Percentiles rank a stretch among this genome's conserved stretches.
Conservation (phyloP, 1,140 invertebrate genomes). For the Meteorus sp. region DNA sequence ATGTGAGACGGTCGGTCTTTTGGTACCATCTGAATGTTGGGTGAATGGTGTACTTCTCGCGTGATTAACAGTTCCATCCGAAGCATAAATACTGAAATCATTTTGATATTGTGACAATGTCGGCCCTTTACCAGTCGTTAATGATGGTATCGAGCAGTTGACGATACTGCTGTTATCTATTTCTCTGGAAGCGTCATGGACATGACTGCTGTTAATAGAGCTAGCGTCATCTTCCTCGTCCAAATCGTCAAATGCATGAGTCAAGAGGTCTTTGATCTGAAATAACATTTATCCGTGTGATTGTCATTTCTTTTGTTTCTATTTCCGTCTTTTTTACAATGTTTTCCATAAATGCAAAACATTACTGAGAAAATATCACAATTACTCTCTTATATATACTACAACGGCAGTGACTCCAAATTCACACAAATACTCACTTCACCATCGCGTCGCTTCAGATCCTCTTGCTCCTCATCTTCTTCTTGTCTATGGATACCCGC, state of each 20-base stretch:
- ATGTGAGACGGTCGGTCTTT: slow-evolving; percentile 29
- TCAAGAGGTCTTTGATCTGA: slow-evolving; percentile 45
- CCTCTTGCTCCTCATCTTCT: slow-evolving; percentile 53
- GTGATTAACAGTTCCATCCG: neutral
- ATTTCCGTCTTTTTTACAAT: too few species aligned
- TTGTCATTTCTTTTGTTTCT: too few species aligned
- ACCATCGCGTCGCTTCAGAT: slow-evolving; percentile 46
- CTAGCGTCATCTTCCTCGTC: slow-evolving; percentile 47
- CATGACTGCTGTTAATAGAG: slow-evolving; percentile 49
- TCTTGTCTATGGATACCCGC: slow-evolving; percentile 43
- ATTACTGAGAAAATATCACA: too few species aligned
- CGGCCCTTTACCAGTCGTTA: slow-evolving; percentile 24
- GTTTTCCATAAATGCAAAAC: too few species aligned
- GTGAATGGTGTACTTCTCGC: slow-evolving; percentile 26
- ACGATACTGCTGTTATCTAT: slow-evolving; percentile 26
- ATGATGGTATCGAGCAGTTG: slow-evolving; percentile 30
- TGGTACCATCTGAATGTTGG: slow-evolving; percentile 27
- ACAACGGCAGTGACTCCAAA: too few species aligned
- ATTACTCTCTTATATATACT: too few species aligned
- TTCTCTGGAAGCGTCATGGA: slow-evolving; percentile 37
- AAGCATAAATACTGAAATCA: slow-evolving; percentile 34
- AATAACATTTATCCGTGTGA: too few species aligned
- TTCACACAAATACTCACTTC: slow-evolving; percentile 45
- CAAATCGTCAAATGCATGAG: slow-evolving; percentile 48
- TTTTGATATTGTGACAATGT: slow-evolving; percentile 35